Evolutionary conservation across 2,888 invertebrate genomes (phyloP).

Genomic region (Ceriagrion tenellum): DNA sequence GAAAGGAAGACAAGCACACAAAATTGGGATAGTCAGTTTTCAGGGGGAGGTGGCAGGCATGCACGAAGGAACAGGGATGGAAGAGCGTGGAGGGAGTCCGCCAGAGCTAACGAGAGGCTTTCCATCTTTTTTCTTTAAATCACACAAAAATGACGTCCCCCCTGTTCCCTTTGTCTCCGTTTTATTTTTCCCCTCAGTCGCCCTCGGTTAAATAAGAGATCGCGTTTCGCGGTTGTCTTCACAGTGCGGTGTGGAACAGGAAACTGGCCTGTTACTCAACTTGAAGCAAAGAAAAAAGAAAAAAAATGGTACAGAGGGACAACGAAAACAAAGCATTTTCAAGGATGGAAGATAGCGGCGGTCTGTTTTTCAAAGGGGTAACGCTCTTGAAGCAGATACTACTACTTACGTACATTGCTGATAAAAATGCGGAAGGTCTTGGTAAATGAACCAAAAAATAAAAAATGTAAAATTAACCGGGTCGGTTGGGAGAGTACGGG

Average conservation of each 20-base stretch:
- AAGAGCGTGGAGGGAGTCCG: not conserved
- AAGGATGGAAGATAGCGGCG: not conserved
- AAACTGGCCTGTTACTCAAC: conserved; percentile 1
- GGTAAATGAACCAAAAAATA: not conserved
- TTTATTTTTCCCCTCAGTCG: not conserved
- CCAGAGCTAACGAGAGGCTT: not conserved
- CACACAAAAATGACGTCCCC: not conserved
- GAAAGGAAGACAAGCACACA: not conserved
- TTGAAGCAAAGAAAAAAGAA: not conserved
- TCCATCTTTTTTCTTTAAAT: not conserved
- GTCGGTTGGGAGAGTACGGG: too few relatives aligned
- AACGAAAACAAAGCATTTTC: not conserved
- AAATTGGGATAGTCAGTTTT: not conserved
- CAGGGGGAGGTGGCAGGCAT: not conserved
- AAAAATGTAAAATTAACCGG: too few relatives aligned
- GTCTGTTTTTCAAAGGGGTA: not conserved
- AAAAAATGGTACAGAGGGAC: not conserved
- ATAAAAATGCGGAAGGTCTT: not conserved
- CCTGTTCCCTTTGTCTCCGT: not conserved
- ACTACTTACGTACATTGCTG: not conserved
- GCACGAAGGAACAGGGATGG: not conserved
- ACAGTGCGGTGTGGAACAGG: not conserved
- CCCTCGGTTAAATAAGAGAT: not conserved
- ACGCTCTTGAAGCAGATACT: not conserved
- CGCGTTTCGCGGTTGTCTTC: not conserved